A percentile compares a stretch with the other conserved stretches of the same genome.
phyloP scores from a whole-genome alignment of 2,888 invertebrate species.

The Stictocephala bisonia region DNA sequence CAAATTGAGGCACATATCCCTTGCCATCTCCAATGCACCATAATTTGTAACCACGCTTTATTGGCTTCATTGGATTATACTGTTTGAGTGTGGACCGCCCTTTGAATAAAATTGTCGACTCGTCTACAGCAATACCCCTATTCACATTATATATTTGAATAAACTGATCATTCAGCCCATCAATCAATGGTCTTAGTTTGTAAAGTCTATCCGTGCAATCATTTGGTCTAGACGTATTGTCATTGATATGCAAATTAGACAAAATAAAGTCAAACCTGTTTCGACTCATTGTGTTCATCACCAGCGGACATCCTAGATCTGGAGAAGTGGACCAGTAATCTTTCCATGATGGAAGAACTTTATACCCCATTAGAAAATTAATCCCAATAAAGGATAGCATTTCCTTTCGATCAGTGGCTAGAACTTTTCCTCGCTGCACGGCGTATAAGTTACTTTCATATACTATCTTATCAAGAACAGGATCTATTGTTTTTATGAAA shows the following conservation, averaged over 20 bases:
- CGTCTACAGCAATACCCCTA: constrained; percentile 42
- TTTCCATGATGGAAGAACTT: constrained; percentile 22
- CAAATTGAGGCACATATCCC: constrained; percentile 41
- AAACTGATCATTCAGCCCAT: constrained; percentile 47
- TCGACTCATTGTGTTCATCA: constrained; percentile 48
- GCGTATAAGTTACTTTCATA: constrained; percentile 49
- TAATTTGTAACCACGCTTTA: constrained; percentile 41
- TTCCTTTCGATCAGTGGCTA: constrained; percentile 40
- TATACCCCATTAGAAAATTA: constrained; percentile 43
- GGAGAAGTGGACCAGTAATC: constrained; percentile 37
- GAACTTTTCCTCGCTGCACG: constrained; percentile 38
- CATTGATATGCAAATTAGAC: constrained; percentile 50
- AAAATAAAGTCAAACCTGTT: constrained; percentile 50
- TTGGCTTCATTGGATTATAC: constrained; percentile 42
- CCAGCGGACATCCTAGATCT: constrained; percentile 43
- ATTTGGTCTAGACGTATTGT: constrained; percentile 47
- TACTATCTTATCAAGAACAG: constrained; percentile 25
- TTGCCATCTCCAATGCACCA: constrained; percentile 46
- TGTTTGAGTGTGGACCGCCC: constrained; percentile 38
- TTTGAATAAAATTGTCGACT: constrained; percentile 47
- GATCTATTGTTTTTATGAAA: constrained; percentile 10
- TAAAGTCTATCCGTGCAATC: constrained; percentile 50
- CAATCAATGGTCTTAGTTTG: constrained; percentile 50
- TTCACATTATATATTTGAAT: constrained; percentile 45
- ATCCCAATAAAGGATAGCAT: constrained; percentile 45